Evolutionary conservation across 2,888 invertebrate genomes (phyloP).

Genomic region (Masnerella sp.): DNA sequence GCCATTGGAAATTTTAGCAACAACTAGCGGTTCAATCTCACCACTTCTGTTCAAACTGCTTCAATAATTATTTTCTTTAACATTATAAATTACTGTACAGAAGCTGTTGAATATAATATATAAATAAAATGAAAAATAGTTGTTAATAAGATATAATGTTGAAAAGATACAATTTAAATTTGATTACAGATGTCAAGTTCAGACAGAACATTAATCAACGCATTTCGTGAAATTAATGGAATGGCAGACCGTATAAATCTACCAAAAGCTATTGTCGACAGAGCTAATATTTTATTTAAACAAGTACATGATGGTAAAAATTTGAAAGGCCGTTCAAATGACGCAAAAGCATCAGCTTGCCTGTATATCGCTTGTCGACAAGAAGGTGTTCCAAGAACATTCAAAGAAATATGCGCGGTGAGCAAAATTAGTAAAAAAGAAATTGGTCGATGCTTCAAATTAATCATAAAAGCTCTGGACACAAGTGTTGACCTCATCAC

Average conservation of each 20-base stretch:
- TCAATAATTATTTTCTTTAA: too few species aligned
- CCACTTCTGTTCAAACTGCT: too few species aligned
- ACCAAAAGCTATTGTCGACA: constrained; percentile 96
- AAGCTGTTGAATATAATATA: too few species aligned
- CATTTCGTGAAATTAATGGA: constrained; percentile 96
- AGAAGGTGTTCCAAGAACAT: constrained; percentile 98
- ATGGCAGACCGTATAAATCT: constrained; percentile 99
- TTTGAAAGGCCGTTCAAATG: constrained; percentile 96
- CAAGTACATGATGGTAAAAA: constrained; percentile 98
- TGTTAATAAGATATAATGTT: too few species aligned
- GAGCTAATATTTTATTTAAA: constrained; percentile 97
- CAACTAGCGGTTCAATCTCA: too few species aligned
- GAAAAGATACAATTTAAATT: too few species aligned
- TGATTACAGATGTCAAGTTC: too few species aligned
- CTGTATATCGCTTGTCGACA: constrained; percentile 99
- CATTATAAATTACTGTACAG: too few species aligned
- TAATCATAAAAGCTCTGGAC: constrained; percentile 96
- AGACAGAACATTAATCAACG: constrained; percentile 96
- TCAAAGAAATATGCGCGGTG: constrained; percentile 99
- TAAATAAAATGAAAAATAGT: too few species aligned
- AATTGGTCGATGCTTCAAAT: constrained; percentile 98
- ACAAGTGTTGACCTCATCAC: constrained; percentile 98
- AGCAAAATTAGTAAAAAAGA: constrained; percentile 99
- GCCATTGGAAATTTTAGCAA: too few species aligned
- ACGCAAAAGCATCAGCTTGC: constrained; percentile 99